A percentile compares a stretch with the other conserved stretches of the same genome.
phyloP scores from a whole-genome alignment of 1,140 invertebrate genomes.

The Grapholita molesta region DNA sequence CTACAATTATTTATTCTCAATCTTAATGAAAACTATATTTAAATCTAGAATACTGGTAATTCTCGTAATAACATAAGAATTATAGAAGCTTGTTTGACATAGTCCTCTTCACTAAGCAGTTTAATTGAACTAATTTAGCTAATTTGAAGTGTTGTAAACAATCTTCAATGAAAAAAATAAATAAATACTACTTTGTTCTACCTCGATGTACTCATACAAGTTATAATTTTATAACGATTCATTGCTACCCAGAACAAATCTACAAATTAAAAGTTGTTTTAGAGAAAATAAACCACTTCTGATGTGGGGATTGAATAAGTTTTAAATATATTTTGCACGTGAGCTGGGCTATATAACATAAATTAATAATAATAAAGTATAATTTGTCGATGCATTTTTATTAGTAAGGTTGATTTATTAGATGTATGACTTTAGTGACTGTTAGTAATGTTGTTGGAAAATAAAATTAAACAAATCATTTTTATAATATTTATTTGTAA shows the following conservation, averaged over 20 bases:
- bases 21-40: too few relatives aligned
- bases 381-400: constrained; percentile 13
- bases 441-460: constrained; percentile 46
- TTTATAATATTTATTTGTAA: constrained; percentile 29
- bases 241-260: neutral
- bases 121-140: too few relatives aligned
- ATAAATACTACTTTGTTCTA: too few relatives aligned
- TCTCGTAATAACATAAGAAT: too few relatives aligned
- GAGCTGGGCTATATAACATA: neutral
- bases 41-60: too few relatives aligned
- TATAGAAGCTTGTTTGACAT: too few relatives aligned
- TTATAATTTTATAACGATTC: constrained; percentile 26
- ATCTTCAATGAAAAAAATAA: too few relatives aligned
- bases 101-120: too few relatives aligned
- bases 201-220: neutral
- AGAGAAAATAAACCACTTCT: constrained; percentile 7
- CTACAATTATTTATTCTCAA: too few relatives aligned
- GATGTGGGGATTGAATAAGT: neutral
- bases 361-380: neutral
- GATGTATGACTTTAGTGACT: constrained; percentile 22
- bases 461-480: constrained; percentile 31
- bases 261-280: neutral
- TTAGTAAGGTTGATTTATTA: constrained; percentile 23
- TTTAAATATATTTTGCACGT: neutral
- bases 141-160: too few relatives aligned